Evolutionary conservation across 2,888 invertebrate species (phyloP), one percentile per base, ranked within the genome.

Genomic region (Pyralis farinalis): DNA sequence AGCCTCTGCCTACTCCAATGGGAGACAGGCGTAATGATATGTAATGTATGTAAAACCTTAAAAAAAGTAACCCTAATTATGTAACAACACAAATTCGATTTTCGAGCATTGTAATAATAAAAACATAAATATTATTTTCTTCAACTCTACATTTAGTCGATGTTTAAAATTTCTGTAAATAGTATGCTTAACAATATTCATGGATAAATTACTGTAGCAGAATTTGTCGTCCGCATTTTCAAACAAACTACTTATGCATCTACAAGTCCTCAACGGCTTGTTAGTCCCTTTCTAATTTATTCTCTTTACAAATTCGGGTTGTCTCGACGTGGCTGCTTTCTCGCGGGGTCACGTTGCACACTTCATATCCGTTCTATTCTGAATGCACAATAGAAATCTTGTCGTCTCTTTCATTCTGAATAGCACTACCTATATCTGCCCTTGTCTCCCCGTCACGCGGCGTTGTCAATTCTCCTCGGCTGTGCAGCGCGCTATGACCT

Each of bases 341-440:
- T 79, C 80, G 78, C 69, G 71, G 38, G 82, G 83, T 84, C 83
- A 83, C 82, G 79, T 80, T 75, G 75, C 73, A 69, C 70, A 76
- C 75, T 73, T 55, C 63, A 75, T 75, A 82, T 78, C 84, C 80
- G 86, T 81, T 86, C 82, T 73, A 74, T 73, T 77, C 73, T 66
- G 76, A 84, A 79, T 79, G 83, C 75, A 82, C 77, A 82, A 80
- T 78, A 68, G 63, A 63, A 78, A 68, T 71, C 31, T 37, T 52
- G 62, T 62, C 52, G 40, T 85, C 82, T 71, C 73, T 46, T 48
- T 84, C 62, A 51, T 43, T 37, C 55, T 1, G 39, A 11, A 5
- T 0, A 1, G n/a, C 25, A 32, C 10, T 5, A 10, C 25, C 10
- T 65, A 46, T 45, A 11, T 12, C 51, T 50, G n/a, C 63, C 70